Evolutionary conservation across 2,797 vertebrate species (phyloP), one percentile per base, ranked within the genome.

Genomic region (Chromobotia macracanthus): DNA sequence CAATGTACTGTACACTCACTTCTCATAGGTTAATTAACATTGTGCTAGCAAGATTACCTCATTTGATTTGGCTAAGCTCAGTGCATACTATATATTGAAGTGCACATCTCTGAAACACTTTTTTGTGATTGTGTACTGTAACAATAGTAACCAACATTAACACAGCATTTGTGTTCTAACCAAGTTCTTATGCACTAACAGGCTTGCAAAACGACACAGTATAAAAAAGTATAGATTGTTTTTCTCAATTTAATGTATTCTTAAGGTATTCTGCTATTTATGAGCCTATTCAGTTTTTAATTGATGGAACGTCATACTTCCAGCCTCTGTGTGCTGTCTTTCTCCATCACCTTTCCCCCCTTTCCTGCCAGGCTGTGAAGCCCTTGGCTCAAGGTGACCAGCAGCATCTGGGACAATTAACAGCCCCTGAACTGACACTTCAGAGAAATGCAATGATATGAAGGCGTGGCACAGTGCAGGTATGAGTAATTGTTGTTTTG

Each of bases 301-400:
- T 13, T 80, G 73, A 18, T 70, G 48, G 67, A 65, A 38, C 46
- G 64, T 79, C 60, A 58, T 70, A 53, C 31, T 65, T 60, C 18
- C 19, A 72, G 21, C 23, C 48, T 80, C 46, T 63, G 51, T 66
- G 64, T 28, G 28, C 64, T 10, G 31, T 51, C 38, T 80, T 80
- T 44, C 53, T 81, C 65, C 46, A 3, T 68, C 51, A 19, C 25
- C 56, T 38, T 77, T 70, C 80, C 72, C 76, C 84, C 83, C 74
- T 74, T 15, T 77, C 75, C 25, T 78, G 77, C 83, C 72, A 76
- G 75, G 77, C 83, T 82, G 84, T 82, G 67, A 83, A 82, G 82
- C 71, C 82, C 82, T 88, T 76, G 86, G 91, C 89, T 93, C 90
- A 93, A 93, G 92, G 93, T 93, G 90, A 92, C 89, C 87, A 82